These are phyloP conservation scores for Drosophila burlai DNA, from an alignment of 1,140 invertebrate genomes.

Conservation along the genomic window DNA sequence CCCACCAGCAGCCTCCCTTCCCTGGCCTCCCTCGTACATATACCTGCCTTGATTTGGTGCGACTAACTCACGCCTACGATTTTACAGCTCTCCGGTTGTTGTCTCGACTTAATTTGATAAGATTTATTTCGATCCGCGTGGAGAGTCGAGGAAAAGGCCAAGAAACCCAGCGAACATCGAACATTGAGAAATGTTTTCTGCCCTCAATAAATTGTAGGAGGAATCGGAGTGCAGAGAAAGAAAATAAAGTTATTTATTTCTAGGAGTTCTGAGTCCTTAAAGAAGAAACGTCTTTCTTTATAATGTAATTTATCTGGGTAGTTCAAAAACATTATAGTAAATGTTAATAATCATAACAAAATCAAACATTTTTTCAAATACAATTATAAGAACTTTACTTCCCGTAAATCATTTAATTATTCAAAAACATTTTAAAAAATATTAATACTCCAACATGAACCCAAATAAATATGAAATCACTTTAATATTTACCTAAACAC, in stretches of 20 bases:
- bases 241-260: background rate
- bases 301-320: too few species aligned
- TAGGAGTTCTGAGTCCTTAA: background rate
- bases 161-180: conserved; percentile 51
- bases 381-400: too few species aligned
- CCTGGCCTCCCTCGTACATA: background rate
- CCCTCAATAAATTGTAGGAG: conserved; percentile 56
- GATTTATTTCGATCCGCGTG: conserved; percentile 64
- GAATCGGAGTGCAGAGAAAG: conserved; percentile 4
- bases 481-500: too few species aligned
- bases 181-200: conserved; percentile 72
- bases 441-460: too few species aligned
- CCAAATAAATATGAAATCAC: background rate
- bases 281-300: background rate
- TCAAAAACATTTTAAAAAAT: too few species aligned
- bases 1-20: conserved; percentile 16
- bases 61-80: conserved; percentile 69
- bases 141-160: conserved; percentile 63
- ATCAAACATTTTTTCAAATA: too few species aligned
- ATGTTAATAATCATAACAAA: too few species aligned
- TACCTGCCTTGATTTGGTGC: conserved; percentile 45
- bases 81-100: conserved; percentile 33
- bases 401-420: too few species aligned
- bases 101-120: conserved; percentile 76
- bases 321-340: too few species aligned